Conservation (phyloP, 2,113 vertebrate species). For the Prunella himalayana region DNA sequence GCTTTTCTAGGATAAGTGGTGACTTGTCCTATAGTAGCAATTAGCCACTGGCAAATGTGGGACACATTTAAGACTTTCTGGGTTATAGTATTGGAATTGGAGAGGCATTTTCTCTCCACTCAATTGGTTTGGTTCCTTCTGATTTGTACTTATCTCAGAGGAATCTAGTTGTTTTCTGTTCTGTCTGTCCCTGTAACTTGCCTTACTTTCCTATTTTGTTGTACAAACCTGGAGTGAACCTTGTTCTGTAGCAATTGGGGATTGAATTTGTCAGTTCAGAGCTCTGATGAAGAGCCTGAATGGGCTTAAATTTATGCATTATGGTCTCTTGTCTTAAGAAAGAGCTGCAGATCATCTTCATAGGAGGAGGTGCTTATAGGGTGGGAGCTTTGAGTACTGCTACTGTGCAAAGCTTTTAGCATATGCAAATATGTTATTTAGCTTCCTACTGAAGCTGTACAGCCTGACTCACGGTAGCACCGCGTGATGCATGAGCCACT, state of each 20-base stretch:
- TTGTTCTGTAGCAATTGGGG: not conserved
- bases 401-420: not conserved
- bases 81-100: not conserved
- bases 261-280: not conserved
- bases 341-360: not conserved
- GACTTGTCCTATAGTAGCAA: not conserved
- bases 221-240: not conserved
- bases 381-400: not conserved
- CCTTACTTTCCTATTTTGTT: not conserved
- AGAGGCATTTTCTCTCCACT: not conserved
- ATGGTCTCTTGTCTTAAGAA: not conserved
- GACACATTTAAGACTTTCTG: not conserved
- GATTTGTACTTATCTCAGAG: not conserved
- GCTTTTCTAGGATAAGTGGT: not conserved
- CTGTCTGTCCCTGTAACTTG: not conserved
- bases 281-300: not conserved
- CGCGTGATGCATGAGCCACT: accelerated
- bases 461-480: not conserved
- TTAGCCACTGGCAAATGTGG: not conserved
- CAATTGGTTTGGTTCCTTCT: not conserved
- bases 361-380: not conserved
- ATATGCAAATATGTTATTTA: not conserved
- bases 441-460: not conserved
- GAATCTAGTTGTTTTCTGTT: not conserved
- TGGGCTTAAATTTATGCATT: not conserved